Evolutionary conservation across 2,113 vertebrate species (phyloP).

Genomic region (Myiagra hebetior): DNA sequence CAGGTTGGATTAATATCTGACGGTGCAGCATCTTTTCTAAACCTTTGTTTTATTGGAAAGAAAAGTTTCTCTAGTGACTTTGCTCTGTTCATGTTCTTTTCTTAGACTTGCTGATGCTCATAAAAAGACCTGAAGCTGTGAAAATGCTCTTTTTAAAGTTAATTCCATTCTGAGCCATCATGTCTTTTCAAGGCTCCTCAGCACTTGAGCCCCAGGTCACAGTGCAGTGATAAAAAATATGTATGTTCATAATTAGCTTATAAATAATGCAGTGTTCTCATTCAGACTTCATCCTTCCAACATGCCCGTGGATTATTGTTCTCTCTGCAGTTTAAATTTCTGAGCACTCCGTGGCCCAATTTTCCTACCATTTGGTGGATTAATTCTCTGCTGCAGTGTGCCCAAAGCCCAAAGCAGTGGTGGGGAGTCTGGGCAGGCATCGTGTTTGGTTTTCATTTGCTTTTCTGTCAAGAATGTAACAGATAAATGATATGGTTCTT

Average conservation of each 20-base stretch:
- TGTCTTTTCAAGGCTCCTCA: slow-evolving; percentile 15
- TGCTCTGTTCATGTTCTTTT: neutral
- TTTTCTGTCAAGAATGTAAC: neutral
- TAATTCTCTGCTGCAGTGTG: neutral
- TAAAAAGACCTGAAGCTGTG: slow-evolving; percentile 38
- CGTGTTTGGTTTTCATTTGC: neutral
- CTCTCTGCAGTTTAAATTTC: slow-evolving; percentile 44
- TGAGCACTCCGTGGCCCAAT: slow-evolving; percentile 1
- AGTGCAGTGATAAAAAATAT: slow-evolving; percentile 63
- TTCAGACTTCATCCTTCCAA: slow-evolving; percentile 17
- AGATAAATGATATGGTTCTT: neutral
- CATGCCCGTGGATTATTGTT: slow-evolving; percentile 38
- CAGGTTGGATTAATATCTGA: neutral
- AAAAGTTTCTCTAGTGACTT: neutral
- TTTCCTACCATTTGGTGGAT: slow-evolving; percentile 20
- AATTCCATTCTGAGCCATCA: slow-evolving; percentile 38
- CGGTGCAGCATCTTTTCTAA: neutral
- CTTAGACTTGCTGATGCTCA: neutral
- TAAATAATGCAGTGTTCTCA: slow-evolving; percentile 70
- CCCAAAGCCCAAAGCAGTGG: neutral
- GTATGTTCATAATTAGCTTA: slow-evolving; percentile 68
- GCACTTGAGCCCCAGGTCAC: slow-evolving; percentile 53
- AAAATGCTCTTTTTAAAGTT: slow-evolving; percentile 40
- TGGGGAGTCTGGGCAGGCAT: neutral
- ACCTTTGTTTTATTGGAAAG: neutral